Evolutionary conservation across 2,888 invertebrate genomes (phyloP).

Genomic region (Caenorhabditis imperialis): DNA sequence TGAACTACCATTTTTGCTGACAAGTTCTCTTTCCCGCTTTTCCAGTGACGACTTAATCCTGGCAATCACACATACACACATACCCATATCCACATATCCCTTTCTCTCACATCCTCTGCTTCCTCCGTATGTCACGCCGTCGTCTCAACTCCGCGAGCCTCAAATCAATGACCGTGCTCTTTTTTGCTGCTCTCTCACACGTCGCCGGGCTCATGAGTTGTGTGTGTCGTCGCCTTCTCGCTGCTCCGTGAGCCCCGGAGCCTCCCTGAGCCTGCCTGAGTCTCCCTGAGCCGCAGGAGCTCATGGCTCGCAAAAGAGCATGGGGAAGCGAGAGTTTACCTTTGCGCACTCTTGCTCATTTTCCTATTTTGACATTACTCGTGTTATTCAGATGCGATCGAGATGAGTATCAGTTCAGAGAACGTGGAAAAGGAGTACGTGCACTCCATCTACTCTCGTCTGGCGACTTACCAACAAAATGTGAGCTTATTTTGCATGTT

Average conservation of each 20-base stretch:
- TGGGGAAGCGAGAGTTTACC: too few relatives aligned
- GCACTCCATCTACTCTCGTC: slow-evolving; percentile 68
- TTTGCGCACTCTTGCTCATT: background rate
- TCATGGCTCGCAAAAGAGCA: too few relatives aligned
- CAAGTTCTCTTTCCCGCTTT: slow-evolving; percentile 2
- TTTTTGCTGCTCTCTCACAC: too few relatives aligned
- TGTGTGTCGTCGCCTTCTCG: too few relatives aligned
- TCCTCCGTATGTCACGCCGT: slow-evolving; percentile 1
- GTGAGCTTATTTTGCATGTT: slow-evolving; percentile 12
- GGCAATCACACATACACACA: background rate
- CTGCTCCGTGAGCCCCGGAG: too few relatives aligned
- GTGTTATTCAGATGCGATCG: background rate
- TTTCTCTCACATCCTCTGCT: slow-evolving; percentile 7
- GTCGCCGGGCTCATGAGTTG: too few relatives aligned
- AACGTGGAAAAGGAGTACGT: slow-evolving; percentile 68
- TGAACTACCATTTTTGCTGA: too few relatives aligned
- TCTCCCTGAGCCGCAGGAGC: too few relatives aligned
- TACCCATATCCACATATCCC: background rate
- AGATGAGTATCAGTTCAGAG: slow-evolving; percentile 35
- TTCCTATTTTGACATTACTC: slow-evolving; percentile 1
- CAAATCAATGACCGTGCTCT: too few relatives aligned
- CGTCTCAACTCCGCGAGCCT: too few relatives aligned
- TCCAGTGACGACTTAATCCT: background rate
- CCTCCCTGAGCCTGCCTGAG: too few relatives aligned
- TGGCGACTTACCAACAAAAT: slow-evolving; percentile 67